Conservation (phyloP, 2,113 vertebrate species). For the Sander vitreus region DNA sequence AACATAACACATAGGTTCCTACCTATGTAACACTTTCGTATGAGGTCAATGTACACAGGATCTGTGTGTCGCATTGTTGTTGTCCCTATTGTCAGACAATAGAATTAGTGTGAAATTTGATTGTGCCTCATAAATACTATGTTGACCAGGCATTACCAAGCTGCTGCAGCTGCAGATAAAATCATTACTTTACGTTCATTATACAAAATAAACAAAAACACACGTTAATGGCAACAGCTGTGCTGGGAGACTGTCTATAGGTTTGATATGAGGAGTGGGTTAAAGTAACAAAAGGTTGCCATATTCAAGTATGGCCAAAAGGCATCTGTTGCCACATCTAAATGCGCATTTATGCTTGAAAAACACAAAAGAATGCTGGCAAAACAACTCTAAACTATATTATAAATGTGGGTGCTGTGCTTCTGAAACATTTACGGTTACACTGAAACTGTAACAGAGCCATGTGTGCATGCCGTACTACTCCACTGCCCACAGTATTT, state of each 20-base stretch:
- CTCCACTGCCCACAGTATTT: not conserved
- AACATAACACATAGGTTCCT: too few species aligned
- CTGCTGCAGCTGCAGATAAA: not conserved
- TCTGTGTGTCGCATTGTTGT: too few species aligned
- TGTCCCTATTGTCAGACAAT: constrained; percentile 1
- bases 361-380: not conserved
- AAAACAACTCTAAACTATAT: not conserved
- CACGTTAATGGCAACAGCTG: not conserved
- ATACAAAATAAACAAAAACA: not conserved
- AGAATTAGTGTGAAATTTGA: not conserved
- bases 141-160: not conserved
- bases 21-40: too few species aligned
- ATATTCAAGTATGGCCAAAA: not conserved
- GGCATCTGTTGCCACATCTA: not conserved
- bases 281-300: not conserved
- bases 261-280: not conserved
- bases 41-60: too few species aligned
- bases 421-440: too few species aligned
- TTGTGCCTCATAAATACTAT: not conserved
- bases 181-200: not conserved
- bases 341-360: not conserved
- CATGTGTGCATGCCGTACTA: not conserved
- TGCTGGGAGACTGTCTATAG: not conserved
- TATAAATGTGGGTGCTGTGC: not conserved
- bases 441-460: not conserved